These are phyloP conservation scores for Petrolisthes cinctipes DNA, from an alignment of 2,888 invertebrate species.

Conservation along the genomic window DNA sequence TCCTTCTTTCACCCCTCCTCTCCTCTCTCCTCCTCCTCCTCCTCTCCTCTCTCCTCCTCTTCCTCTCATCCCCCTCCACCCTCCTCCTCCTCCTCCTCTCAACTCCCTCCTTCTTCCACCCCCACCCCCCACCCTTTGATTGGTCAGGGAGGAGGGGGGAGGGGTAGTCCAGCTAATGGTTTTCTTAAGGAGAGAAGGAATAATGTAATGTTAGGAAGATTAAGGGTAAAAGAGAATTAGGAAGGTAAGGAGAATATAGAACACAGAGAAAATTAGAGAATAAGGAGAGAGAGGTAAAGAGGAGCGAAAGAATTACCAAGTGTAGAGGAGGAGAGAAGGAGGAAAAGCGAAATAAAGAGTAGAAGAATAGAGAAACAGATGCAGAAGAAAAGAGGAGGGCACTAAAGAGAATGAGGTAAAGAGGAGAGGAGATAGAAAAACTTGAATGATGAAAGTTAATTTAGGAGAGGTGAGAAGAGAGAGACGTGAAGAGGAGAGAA, in stretches of 20 bases:
- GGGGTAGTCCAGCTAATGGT: too few relatives aligned
- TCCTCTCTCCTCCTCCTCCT: background rate
- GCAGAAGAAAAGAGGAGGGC: background rate
- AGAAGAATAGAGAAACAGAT: background rate
- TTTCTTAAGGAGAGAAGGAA: too few relatives aligned
- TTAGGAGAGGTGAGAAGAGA: background rate
- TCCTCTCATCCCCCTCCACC: too few relatives aligned
- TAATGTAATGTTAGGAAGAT: too few relatives aligned
- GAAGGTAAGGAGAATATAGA: too few relatives aligned
- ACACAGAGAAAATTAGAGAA: background rate
- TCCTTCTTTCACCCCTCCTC: background rate
- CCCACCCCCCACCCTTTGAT: too few relatives aligned
- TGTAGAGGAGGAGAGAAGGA: background rate
- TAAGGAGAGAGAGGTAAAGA: background rate
- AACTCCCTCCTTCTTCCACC: background rate
- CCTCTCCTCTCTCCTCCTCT: background rate
- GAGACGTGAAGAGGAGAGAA: background rate
- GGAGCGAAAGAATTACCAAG: background rate
- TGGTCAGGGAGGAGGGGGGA: too few relatives aligned
- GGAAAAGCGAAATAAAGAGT: background rate
- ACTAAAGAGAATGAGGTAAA: background rate
- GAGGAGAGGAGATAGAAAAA: background rate
- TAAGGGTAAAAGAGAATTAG: too few relatives aligned
- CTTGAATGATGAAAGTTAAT: background rate
- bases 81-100: background rate